Evolutionary conservation across 2,888 invertebrate genomes (phyloP), one percentile per base, ranked within the genome.

Genomic region (Vesta saturnalis): DNA sequence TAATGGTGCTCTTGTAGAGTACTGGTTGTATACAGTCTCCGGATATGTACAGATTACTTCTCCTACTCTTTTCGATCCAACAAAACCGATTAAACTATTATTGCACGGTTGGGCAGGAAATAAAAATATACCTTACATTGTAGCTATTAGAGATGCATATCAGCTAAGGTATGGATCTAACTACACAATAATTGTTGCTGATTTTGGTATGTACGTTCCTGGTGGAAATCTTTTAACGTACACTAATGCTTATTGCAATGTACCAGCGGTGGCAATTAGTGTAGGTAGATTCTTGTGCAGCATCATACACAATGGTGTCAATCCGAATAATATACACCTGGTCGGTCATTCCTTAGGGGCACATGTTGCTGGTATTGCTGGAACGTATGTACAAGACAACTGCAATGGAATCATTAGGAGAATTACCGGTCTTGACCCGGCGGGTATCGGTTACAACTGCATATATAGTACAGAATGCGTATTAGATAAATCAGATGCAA

Each of bases 381-480:
- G 57, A 23, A 1, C 23, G 6, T 23, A 16, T 14, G n/a, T 35
- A 1, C n/a, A 56, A 56, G 5, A 14, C 1, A 5, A 1, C 8
- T 16, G 30, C 8, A 12, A 30, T 23, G 15, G 15, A 15, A 35
- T 0, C 1, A 22, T 57, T 14, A 14, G 57, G 15, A 23, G 57
- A 14, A 57, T 57, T 16, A 57, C 57, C 18, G 57, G 14, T n/a
- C 35, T 57, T 1, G 57, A 57, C 30, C 57, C 57, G 4, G 57
- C 57, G 39, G 8, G 39, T 39, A 12, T 39, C 12, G 39, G 39
- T 12, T 39, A 12, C 8, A 39, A 4, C 8, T 39, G 39, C n/a
- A n/a, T n/a, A 4, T n/a, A 39, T 39, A 10, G 12, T n/a, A 39
- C 8, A 10, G 39, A 39, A 39, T 39, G 39, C n/a, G n/a, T 10